phyloP scores from a whole-genome alignment of 2,113 vertebrate genomes.

The Oxygymnocypris stewartii region DNA sequence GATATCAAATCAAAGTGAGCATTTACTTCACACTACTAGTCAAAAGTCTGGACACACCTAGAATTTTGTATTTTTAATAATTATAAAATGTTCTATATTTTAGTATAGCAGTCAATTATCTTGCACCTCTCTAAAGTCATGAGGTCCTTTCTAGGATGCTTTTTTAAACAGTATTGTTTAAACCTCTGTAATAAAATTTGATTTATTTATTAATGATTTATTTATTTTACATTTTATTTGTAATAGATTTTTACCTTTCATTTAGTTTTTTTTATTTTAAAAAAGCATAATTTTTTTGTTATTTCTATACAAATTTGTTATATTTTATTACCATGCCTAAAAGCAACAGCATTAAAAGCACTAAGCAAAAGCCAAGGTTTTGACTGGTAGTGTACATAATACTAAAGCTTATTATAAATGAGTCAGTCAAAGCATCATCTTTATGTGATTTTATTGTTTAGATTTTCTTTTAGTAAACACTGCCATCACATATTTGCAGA shows the following conservation, averaged over 20 bases:
- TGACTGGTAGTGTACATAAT: neutral
- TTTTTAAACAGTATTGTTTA: neutral
- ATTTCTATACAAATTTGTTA: too few species aligned
- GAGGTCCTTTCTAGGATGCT: neutral
- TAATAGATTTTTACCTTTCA: too few species aligned
- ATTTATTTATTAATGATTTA: too few species aligned
- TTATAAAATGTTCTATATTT: neutral
- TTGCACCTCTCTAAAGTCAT: neutral
- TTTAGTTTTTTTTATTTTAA: too few species aligned
- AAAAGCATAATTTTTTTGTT: too few species aligned
- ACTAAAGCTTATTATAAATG: neutral
- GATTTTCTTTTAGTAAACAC: neutral
- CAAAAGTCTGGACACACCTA: neutral
- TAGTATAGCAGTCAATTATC: neutral
- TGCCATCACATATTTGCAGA: constrained; percentile 59
- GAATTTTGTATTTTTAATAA: neutral
- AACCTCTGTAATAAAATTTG: too few species aligned
- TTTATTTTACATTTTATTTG: too few species aligned
- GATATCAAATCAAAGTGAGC: constrained; percentile 74
- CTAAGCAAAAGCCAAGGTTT: too few species aligned
- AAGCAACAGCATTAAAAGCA: too few species aligned
- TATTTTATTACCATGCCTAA: too few species aligned
- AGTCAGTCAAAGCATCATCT: neutral
- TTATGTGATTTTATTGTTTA: neutral
- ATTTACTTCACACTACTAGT: neutral